phyloP scores from a whole-genome alignment of 2,888 invertebrate species.

The Drosophila atripex region DNA sequence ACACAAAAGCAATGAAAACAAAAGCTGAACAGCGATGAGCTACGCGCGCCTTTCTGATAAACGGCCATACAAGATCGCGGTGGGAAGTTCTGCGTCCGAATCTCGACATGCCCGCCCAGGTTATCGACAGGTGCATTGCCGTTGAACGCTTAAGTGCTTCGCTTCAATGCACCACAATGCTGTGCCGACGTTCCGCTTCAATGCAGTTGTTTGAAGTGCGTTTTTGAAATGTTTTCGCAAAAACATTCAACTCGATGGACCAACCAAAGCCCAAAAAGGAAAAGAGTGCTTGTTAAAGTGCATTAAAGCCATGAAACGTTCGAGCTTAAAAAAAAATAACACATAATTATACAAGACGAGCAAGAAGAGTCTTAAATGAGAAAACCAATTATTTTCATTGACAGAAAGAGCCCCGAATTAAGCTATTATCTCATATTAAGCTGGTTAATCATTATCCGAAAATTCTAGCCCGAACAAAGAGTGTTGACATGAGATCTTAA shows the following conservation, averaged over 20 bases:
- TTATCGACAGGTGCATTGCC: constrained; percentile 52
- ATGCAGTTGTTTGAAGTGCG: constrained; percentile 50
- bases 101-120: constrained; percentile 44
- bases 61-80: constrained; percentile 34
- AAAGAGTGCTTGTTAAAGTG: neutral
- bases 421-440: neutral
- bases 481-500: neutral
- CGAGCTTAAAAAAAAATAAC: neutral
- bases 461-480: neutral
- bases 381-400: neutral
- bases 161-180: constrained; percentile 50
- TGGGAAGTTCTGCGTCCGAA: constrained; percentile 32
- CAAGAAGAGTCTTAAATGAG: neutral
- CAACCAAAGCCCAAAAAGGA: neutral
- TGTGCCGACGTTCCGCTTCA: constrained; percentile 48
- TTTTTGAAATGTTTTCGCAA: constrained; percentile 16
- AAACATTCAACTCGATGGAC: constrained; percentile 15
- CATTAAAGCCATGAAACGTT: neutral
- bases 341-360: neutral
- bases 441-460: neutral
- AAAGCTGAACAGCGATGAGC: constrained; percentile 22
- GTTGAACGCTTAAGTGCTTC: constrained; percentile 35
- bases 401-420: neutral
- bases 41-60: constrained; percentile 52
- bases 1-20: constrained; percentile 9